Evolutionary conservation across 2,888 invertebrate genomes (phyloP), one percentile per base, ranked within the genome.

Genomic region (Eupithecia subumbrata): DNA sequence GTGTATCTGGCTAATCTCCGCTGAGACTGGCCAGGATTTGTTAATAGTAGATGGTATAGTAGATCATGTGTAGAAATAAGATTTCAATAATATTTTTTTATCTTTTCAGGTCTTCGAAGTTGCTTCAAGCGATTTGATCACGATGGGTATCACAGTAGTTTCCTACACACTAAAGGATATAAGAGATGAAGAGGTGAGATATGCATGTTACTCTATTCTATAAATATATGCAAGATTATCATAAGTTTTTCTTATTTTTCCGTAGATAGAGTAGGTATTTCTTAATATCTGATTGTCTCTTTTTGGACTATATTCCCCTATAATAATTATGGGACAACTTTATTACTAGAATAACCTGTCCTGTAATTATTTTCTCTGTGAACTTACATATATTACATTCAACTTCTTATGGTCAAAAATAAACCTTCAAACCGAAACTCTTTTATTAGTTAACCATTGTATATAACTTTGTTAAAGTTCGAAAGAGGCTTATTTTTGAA

Each of bases 121-220:
- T 16, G 98, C 98, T 5, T 98, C 98, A 34, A 98, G 98, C 71
- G 98, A 99, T 95, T 95, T 99, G 79, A 98, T 98, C 82, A 98
- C 99, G 88, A 99, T 99, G 98, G 98, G 99, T 67, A 98, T 99
- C 84, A 98, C 98, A 12, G 98, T 99, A 0, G 98, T 99, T 18
- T 98, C 98, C 0, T 99, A 99, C 90, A 99, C 98, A 0, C 95
- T 99, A 43, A 99, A 98, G 92, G 99, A 99, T 91, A 98, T 99
- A 80, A 95, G 98, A 79, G 99, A 99, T 88, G 98, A 99, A 92
- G 98, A 98, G 97, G 98, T 98, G 95, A 64, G 34, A 34, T 18
- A 18, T 7, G 0, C 30, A 63, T 16, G 18, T 18, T 18, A 64
- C 34, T 64, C 9, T 25, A 43, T 4, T 12, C 43, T 43, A 12